Conservation (phyloP, 2,113 vertebrate genomes). For the Albula goreensis region DNA sequence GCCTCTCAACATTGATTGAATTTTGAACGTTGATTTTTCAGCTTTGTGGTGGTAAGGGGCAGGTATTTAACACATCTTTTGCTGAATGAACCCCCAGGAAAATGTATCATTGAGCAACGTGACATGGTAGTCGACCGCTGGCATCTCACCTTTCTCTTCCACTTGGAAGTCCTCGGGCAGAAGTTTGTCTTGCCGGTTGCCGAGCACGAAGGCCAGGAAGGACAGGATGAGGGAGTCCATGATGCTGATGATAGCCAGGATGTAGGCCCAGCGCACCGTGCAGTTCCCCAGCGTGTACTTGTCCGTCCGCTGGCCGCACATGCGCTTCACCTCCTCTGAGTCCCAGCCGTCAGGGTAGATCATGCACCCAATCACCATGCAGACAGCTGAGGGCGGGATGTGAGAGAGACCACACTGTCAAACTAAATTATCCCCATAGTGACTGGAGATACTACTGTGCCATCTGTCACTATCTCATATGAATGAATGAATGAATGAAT, state of each 20-base stretch:
- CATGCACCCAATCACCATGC: constrained; percentile 92
- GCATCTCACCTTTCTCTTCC: constrained; percentile 78
- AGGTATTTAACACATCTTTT: too few species aligned
- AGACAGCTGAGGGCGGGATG: constrained; percentile 70
- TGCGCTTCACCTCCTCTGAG: constrained; percentile 82
- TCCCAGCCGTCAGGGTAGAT: constrained; percentile 98
- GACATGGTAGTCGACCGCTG: background rate
- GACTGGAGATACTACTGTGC: background rate
- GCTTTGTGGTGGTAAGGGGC: too few species aligned
- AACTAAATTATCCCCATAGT: background rate
- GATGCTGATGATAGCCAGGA: constrained; percentile 96
- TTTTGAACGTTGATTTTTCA: too few species aligned
- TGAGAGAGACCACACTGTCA: background rate
- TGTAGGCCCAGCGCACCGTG: constrained; percentile 97
- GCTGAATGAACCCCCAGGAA: too few species aligned
- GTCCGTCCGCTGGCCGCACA: constrained; percentile 93
- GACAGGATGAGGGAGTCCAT: constrained; percentile 89
- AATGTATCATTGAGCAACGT: too few species aligned
- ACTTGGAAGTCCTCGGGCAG: constrained; percentile 90
- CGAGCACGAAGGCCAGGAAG: constrained; percentile 90
- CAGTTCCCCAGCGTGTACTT: constrained; percentile 95
- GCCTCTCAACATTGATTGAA: too few species aligned
- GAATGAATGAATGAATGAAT: too few species aligned
- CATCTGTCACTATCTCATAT: background rate
- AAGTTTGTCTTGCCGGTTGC: constrained; percentile 90